A percentile compares a stretch with the other conserved stretches of the same genome.
Conservation (phyloP, 2,888 invertebrate species). For the Steinernema hermaphroditum region DNA sequence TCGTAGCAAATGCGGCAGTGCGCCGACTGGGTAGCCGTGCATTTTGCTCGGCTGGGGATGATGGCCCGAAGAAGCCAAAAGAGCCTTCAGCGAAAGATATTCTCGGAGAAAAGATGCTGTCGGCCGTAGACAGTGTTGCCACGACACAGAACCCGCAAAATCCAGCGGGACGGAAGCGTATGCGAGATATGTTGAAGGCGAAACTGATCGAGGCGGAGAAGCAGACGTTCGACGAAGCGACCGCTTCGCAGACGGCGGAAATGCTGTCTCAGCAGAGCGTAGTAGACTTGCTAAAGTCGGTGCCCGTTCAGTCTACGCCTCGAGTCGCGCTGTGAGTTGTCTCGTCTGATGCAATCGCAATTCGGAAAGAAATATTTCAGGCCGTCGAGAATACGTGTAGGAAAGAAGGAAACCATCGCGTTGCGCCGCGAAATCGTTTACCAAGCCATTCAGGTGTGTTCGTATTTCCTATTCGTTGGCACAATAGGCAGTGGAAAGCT, state of each 20-base stretch:
- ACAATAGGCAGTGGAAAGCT: not conserved
- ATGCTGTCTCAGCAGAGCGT: conserved; percentile 42
- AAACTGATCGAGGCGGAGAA: conserved; percentile 41
- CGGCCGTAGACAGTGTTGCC: not conserved
- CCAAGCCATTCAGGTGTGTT: conserved; percentile 52
- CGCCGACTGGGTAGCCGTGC: not conserved
- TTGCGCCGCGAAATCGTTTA: conserved; percentile 57
- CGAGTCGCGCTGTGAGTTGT: conserved; percentile 27
- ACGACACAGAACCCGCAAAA: not conserved
- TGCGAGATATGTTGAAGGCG: conserved; percentile 28
- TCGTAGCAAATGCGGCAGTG: not conserved
- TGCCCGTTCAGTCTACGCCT: conserved; percentile 38
- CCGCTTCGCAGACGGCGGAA: conserved; percentile 46
- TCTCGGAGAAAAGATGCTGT: not conserved
- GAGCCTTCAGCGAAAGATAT: conserved; percentile 11
- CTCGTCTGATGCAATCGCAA: not conserved
- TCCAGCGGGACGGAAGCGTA: conserved; percentile 8
- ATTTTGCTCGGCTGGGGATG: conserved; percentile 1
- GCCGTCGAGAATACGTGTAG: conserved; percentile 25
- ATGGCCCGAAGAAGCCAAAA: not conserved
- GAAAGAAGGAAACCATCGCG: conserved; percentile 34
- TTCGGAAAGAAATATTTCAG: not conserved
- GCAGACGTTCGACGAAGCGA: conserved; percentile 50
- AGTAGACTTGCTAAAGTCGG: conserved; percentile 36
- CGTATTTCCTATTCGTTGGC: not conserved